These are phyloP conservation scores for Venustoraphidia nigricollis DNA, from an alignment of 2,888 invertebrate species.

Conservation along the genomic window DNA sequence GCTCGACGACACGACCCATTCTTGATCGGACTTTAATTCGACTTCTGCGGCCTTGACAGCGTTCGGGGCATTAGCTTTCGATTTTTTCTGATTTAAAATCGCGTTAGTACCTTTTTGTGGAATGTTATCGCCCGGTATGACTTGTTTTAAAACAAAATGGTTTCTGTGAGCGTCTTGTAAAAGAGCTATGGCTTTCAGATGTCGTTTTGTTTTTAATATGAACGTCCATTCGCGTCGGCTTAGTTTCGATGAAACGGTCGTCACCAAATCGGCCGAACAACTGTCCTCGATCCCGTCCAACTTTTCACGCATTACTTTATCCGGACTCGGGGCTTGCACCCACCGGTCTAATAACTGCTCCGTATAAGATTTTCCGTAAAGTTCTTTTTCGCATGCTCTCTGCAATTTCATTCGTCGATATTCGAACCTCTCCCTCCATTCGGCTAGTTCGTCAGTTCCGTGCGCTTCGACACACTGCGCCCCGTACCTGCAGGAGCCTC, in stretches of 20 bases:
- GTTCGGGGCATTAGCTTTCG: constrained; percentile 16
- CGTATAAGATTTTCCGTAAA: constrained; percentile 41
- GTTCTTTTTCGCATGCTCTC: constrained; percentile 47
- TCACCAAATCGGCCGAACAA: constrained; percentile 40
- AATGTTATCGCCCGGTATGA: constrained; percentile 19
- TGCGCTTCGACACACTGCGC: constrained; percentile 62
- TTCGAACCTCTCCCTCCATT: constrained; percentile 59
- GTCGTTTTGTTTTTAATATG: constrained; percentile 32
- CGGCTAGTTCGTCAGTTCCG: constrained; percentile 49
- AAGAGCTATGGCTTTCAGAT: constrained; percentile 44
- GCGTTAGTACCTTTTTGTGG: constrained; percentile 11
- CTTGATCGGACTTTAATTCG: constrained; percentile 34
- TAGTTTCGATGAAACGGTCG: constrained; percentile 44
- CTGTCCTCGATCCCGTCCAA: constrained; percentile 41
- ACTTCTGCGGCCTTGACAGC: constrained; percentile 18
- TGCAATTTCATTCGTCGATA: constrained; percentile 46
- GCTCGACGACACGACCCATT: constrained; percentile 29
- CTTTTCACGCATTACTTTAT: constrained; percentile 43
- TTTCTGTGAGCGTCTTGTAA: constrained; percentile 54
- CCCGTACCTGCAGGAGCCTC: constrained; percentile 48
- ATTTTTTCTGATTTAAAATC: constrained; percentile 20
- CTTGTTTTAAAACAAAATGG: constrained; percentile 45
- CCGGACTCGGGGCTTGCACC: constrained; percentile 43
- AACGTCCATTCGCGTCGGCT: constrained; percentile 45
- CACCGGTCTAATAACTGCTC: constrained; percentile 51